Base-by-base conservation (phyloP, 2,888 invertebrate genomes). In the Crossocerus cetratus region DNA sequence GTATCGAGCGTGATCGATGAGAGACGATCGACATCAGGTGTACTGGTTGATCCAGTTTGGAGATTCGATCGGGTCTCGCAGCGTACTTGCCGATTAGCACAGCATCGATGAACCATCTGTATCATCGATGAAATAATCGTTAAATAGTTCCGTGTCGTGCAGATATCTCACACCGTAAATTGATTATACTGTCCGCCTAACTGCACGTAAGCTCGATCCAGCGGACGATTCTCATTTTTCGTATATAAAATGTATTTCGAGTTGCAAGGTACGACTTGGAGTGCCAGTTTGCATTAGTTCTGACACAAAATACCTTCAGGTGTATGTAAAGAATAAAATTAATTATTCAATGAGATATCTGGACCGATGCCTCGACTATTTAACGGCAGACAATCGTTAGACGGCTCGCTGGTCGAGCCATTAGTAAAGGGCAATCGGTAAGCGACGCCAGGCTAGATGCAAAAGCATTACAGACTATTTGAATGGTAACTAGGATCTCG, bases 401-500 rank as follows among this genome's bases (percentile, higher is more conserved):
- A 55, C 67, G 65, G 80, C 87, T 89, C 83, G 89, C 89, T 88
- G 89, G 89, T 68, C 89, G 89, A 89, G 88, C 71, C 70, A 8
- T 69, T 55, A 45, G 64, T 62, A 54, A 70, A 65, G 42, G 77
- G 68, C 56, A 73, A 73, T 72, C 67, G 66, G 69, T 72, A 60
- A 71, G 23, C 32, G 71, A 67, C 58, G 65, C 57, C 57, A 53
- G 58, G 32, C 32, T 32, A 32, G 32, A 32, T 32, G 32, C 32
- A 64, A 65, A 72, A 58, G 71, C 69, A 69, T 77, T 64, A 69
- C 74, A 65, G 76, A 77, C 67, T 57, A 67, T 65, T 58, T 61
- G 78, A 75, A 72, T 75, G 77, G 68, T 65, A 77, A 68, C 44
- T 72, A 66, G 77, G 69, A 72, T 82, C 78, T 87, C 64, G 79